These are phyloP conservation scores for Drosophila ananassae DNA, from an alignment of 1,140 invertebrate species.

Conservation along the genomic window DNA sequence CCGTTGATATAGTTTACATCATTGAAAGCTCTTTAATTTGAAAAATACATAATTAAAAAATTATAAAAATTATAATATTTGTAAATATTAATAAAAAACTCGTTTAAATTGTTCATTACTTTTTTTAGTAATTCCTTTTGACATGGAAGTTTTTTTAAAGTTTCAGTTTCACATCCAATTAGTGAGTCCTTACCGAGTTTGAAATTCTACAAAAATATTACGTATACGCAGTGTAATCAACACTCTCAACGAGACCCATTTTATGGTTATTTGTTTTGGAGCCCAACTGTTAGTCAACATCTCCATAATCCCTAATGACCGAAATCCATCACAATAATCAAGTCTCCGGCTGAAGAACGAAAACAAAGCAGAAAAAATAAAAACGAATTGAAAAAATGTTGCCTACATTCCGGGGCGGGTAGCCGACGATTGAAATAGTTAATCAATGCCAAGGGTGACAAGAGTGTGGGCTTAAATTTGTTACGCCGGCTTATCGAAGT, in stretches of 20 bases:
- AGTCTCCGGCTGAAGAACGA: constrained; percentile 10
- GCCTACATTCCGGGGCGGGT: constrained; percentile 29
- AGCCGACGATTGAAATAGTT: constrained; percentile 56
- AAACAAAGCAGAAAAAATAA: constrained; percentile 10
- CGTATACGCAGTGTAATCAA: constrained; percentile 40
- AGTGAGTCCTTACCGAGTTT: no score
- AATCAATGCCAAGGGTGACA: constrained; percentile 59
- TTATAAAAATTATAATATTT: no score
- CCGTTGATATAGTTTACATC: no score
- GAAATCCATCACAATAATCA: constrained; percentile 78
- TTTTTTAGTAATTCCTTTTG: no score
- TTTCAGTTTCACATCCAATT: constrained; percentile 1
- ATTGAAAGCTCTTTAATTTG: no score
- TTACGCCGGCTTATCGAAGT: constrained; percentile 75
- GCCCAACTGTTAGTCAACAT: constrained; percentile 18
- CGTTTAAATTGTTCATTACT: no score
- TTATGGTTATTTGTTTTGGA: constrained; percentile 17
- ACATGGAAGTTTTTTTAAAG: no score
- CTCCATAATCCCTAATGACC: constrained; percentile 62
- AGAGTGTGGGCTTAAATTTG: constrained; percentile 67
- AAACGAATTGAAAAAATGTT: constrained; percentile 31
- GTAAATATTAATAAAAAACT: no score
- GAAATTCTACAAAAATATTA: constrained; percentile 1
- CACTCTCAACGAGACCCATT: neutral
- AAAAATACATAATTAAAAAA: no score